Evolutionary conservation across 1,140 invertebrate species (phyloP), one percentile per base, ranked within the genome.

Genomic region (Melitaea cinxia): DNA sequence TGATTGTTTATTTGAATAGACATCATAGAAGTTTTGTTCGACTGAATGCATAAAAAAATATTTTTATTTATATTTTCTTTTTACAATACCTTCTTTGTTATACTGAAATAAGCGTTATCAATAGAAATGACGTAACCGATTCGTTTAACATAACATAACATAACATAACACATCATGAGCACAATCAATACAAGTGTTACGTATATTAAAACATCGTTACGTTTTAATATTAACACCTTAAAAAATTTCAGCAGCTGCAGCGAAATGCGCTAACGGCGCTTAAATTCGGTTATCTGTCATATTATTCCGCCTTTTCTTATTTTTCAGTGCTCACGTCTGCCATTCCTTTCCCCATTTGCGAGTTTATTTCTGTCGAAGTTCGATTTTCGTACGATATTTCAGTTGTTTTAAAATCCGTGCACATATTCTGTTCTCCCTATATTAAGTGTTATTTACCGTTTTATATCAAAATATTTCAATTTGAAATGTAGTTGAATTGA

Each of bases 271-370:
- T 4, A 21, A 47, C 23, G 23, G 56, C 42, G 14, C 30, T 37
- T 17, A 33, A 52, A 55, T 55, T 19, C 19, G 30, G 60, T 49
- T 56, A 64, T 64, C 56, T 28, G 54, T 64, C 42, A 64, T 56
- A 64, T 64, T 55, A 64, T 55, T 64, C 37, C n/a, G n/a, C 39
- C 19, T 2, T 49, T 55, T 24, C 42, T 56, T 56, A 56, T 56
- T 61, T 53, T 35, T 28, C 24, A 24, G 15, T 19, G 53, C 33
- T 57, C 23, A 21, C 42, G 42, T 47, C 42, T 23, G 15, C 42
- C 42, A 47, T 47, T 47, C n/a, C 42, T 47, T 47, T 47, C 2
- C 21, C 7, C 42, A 47, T 47, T 47, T 23, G 42, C 10, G 19
- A 47, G 17, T 23, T 47, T 19, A 47, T 47, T 14, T 42, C 23